Conservation (phyloP, 2,888 invertebrate species). For the Rambutsinella grinnellia region DNA sequence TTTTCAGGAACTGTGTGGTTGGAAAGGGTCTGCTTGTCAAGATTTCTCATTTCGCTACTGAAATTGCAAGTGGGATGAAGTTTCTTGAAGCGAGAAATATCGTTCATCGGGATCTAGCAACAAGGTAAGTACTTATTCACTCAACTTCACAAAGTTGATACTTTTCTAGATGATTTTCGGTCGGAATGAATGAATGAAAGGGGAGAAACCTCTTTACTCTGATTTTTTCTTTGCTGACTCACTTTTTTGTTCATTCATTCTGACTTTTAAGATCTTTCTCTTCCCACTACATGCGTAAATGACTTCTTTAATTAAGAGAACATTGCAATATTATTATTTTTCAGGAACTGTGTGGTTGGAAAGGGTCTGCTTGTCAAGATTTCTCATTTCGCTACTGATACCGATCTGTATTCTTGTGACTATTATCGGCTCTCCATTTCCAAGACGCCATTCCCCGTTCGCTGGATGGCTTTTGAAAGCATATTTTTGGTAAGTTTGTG, state of each 20-base stretch:
- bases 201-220: too few species aligned
- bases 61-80: slow-evolving; percentile 91
- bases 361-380: slow-evolving; percentile 86
- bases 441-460: slow-evolving; percentile 83
- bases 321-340: slow-evolving; percentile 9
- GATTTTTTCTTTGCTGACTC: slow-evolving; percentile 8
- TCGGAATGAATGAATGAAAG: too few species aligned
- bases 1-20: slow-evolving; percentile 83
- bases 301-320: slow-evolving; percentile 36
- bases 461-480: slow-evolving; percentile 94
- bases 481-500: slow-evolving; percentile 81
- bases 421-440: slow-evolving; percentile 89
- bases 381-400: slow-evolving; percentile 87
- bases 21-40: slow-evolving; percentile 86
- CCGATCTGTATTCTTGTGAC: slow-evolving; percentile 82
- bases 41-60: slow-evolving; percentile 87
- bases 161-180: too few species aligned
- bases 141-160: too few species aligned
- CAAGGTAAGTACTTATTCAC: slow-evolving; percentile 77
- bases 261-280: neutral
- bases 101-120: slow-evolving; percentile 90
- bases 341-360: slow-evolving; percentile 88
- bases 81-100: slow-evolving; percentile 90
- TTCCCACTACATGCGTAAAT: slow-evolving; percentile 34
- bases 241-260: slow-evolving; percentile 30